phyloP scores from a whole-genome alignment of 2,113 vertebrate species.

The Equus przewalskii region DNA sequence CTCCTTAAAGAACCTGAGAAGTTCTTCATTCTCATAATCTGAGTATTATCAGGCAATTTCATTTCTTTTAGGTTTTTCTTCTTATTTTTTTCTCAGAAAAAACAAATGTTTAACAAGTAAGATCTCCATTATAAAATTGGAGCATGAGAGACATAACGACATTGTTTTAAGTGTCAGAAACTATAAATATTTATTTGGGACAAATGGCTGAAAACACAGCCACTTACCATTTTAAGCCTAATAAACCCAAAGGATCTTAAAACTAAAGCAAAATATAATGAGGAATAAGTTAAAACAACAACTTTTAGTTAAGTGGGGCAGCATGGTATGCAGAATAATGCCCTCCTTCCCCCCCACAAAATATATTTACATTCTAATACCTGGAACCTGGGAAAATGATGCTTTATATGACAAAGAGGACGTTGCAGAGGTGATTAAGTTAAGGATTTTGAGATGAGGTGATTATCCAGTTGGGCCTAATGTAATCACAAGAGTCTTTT shows the following conservation, averaged over 20 bases:
- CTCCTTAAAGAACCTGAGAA: not conserved
- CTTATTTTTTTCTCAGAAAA: not conserved
- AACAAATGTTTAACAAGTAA: not conserved
- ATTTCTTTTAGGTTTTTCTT: not conserved
- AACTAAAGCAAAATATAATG: not conserved
- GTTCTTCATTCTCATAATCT: not conserved
- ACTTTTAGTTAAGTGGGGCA: not conserved
- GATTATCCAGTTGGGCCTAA: not conserved
- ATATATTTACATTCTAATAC: not conserved
- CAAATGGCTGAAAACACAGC: not conserved
- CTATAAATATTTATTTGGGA: not conserved
- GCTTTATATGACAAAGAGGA: not conserved
- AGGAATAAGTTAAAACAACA: not conserved
- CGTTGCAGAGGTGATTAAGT: not conserved
- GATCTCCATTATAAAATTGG: not conserved
- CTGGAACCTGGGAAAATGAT: not conserved
- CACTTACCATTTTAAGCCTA: not conserved
- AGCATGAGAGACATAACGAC: not conserved
- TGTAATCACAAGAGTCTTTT: not conserved
- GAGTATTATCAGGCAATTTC: not conserved
- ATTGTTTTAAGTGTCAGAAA: not conserved
- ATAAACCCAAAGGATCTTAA: not conserved
- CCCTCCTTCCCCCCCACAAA: fast-evolving
- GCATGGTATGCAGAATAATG: not conserved
- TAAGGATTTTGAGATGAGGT: not conserved